A percentile compares a stretch with the other conserved stretches of the same genome.
These are phyloP conservation scores for Crotalus viridis DNA, from an alignment of 2,113 vertebrate genomes.

Conservation along the genomic window DNA sequence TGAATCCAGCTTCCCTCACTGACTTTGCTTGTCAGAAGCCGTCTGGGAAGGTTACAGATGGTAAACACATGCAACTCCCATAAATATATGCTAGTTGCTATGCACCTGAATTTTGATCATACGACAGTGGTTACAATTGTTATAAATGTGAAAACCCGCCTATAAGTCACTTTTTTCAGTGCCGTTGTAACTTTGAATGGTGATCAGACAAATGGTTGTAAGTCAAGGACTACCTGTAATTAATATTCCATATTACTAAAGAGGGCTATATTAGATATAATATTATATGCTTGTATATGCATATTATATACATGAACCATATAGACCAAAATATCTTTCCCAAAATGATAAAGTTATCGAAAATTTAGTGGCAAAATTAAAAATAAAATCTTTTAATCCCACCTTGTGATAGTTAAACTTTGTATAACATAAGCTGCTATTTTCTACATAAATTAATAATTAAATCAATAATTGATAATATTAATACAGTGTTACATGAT, in stretches of 20 bases:
- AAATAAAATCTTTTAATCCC: neutral
- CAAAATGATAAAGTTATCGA: neutral
- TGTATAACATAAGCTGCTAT: neutral
- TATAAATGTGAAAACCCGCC: neutral
- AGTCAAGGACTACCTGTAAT: neutral
- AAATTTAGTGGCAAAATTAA: neutral
- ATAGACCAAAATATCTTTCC: neutral
- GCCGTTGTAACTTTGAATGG: neutral
- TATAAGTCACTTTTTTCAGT: neutral
- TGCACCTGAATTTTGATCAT: neutral
- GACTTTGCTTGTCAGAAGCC: neutral
- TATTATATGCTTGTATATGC: neutral
- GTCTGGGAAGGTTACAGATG: neutral
- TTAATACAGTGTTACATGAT: neutral
- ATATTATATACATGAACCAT: neutral
- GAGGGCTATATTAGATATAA: neutral
- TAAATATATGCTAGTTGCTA: neutral
- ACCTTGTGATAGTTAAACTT: neutral
- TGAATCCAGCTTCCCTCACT: neutral
- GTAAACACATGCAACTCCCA: neutral
- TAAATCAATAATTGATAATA: neutral
- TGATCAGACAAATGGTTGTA: neutral
- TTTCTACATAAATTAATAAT: neutral
- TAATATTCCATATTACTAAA: neutral
- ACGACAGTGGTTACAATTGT: neutral